phyloP scores from a whole-genome alignment of 2,797 vertebrate genomes.

The Coregonus suidteri region DNA sequence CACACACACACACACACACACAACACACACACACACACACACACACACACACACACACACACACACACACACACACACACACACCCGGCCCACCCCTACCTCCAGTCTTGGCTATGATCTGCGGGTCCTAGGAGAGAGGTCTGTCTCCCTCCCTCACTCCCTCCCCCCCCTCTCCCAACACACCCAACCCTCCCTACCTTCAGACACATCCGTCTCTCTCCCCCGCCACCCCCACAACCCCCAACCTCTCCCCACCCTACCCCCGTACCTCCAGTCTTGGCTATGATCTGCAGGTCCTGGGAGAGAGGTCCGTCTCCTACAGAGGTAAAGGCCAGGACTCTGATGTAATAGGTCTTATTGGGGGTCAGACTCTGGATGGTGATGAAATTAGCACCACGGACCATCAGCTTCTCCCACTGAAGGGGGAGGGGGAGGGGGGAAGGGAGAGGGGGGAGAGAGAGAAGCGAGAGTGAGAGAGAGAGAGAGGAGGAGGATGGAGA shows the following conservation, averaged over 20 bases:
- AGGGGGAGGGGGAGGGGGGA: background rate
- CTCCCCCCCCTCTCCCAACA: too few species aligned
- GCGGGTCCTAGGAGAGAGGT: slow-evolving; percentile 93
- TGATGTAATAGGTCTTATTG: slow-evolving; percentile 96
- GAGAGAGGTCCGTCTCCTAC: slow-evolving; percentile 97
- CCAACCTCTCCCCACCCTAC: background rate
- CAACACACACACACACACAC: slow-evolving; percentile 9
- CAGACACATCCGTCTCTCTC: too few species aligned
- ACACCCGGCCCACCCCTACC: slow-evolving; percentile 67
- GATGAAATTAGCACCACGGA: slow-evolving; percentile 91
- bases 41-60: background rate
- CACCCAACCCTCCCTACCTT: too few species aligned
- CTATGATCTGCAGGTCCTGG: slow-evolving; percentile 95
- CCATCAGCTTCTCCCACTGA: slow-evolving; percentile 96
- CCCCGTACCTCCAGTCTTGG: slow-evolving; percentile 93
- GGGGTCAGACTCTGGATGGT: slow-evolving; percentile 92
- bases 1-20: background rate
- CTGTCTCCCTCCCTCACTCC: slow-evolving; percentile 79
- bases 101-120: slow-evolving; percentile 98
- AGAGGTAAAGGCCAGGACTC: slow-evolving; percentile 97
- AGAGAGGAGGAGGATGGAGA: too few species aligned
- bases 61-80: slow-evolving; percentile 14
- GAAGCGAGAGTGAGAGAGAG: rapidly evolving
- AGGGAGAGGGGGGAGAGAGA: background rate
- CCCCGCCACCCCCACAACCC: too few species aligned